These are phyloP conservation scores for Tonatia bakeri DNA, from an alignment of 2,113 vertebrate genomes.

Conservation along the genomic window DNA sequence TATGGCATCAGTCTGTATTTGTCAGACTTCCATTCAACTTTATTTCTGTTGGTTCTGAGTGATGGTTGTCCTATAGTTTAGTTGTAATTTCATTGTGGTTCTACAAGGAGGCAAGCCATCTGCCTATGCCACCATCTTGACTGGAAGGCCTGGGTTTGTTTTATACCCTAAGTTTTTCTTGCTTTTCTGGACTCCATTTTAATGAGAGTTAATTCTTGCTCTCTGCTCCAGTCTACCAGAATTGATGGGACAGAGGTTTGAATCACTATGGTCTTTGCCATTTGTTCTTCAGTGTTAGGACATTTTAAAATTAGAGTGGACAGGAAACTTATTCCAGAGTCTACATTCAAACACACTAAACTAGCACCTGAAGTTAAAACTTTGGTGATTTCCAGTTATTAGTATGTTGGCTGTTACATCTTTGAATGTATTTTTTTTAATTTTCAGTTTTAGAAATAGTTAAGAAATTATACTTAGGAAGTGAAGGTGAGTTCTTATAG, in stretches of 20 bases:
- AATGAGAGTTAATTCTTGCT: neutral
- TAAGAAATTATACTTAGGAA: neutral
- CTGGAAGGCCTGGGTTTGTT: no score
- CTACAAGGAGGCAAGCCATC: no score
- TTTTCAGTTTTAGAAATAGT: neutral
- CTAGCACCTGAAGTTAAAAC: neutral
- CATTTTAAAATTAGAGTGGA: neutral
- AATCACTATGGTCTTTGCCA: neutral
- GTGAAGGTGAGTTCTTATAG: neutral
- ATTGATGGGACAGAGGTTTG: neutral
- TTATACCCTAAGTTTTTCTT: no score
- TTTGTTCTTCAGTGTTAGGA: constrained; percentile 42
- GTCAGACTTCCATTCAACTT: no score
- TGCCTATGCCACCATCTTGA: no score
- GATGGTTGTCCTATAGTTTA: no score
- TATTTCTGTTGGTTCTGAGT: no score
- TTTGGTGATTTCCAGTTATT: neutral
- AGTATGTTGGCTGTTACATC: neutral
- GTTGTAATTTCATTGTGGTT: no score
- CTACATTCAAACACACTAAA: neutral
- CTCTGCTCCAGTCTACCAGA: neutral
- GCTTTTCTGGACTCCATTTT: neutral
- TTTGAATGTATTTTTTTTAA: neutral
- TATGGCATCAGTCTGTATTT: no score
- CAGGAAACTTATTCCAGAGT: neutral